These are phyloP conservation scores for Mirza zaza DNA, from an alignment of 2,113 vertebrate genomes.

Conservation along the genomic window DNA sequence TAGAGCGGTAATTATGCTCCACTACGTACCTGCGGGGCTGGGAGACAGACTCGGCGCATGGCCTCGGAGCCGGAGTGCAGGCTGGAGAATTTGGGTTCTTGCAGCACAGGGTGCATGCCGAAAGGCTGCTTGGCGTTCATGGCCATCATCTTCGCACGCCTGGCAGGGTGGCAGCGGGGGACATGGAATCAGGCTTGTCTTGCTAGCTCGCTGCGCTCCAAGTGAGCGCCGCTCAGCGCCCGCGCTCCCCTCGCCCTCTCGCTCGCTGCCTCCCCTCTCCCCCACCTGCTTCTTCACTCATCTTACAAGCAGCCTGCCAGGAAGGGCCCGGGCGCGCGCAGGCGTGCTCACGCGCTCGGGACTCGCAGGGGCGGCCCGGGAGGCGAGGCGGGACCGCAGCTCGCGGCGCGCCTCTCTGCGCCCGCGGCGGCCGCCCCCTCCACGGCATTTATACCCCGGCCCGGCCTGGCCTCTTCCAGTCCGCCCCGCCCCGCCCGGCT, in stretches of 20 bases:
- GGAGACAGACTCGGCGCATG: constrained; percentile 95
- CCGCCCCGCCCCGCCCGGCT: constrained; percentile 71
- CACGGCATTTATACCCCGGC: constrained; percentile 63
- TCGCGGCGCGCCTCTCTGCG: neutral
- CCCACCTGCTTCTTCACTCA: constrained; percentile 88
- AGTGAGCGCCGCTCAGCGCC: constrained; percentile 87
- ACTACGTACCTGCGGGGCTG: constrained; percentile 95
- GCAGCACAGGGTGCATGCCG: constrained; percentile 92
- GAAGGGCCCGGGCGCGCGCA: constrained; percentile 82
- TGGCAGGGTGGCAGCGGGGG: constrained; percentile 87
- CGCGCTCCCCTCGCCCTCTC: constrained; percentile 85
- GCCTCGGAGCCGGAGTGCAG: constrained; percentile 93
- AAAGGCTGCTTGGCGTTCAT: constrained; percentile 97
- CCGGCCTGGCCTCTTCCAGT: neutral
- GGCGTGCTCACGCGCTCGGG: constrained; percentile 77
- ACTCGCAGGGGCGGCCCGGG: constrained; percentile 66
- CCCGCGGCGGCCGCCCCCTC: constrained; percentile 41
- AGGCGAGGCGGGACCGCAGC: constrained; percentile 58
- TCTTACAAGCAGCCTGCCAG: constrained; percentile 89
- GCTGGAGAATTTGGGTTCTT: constrained; percentile 93
- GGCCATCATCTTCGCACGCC: constrained; percentile 91
- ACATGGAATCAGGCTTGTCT: constrained; percentile 85
- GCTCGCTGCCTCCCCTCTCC: constrained; percentile 74
- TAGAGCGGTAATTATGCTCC: constrained; percentile 82
- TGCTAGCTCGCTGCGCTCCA: constrained; percentile 84